Percentiles rank a stretch among this genome's conserved stretches.
Evolutionary conservation across 2,113 vertebrate genomes (phyloP).

Genomic region (Coptodon rendalli): DNA sequence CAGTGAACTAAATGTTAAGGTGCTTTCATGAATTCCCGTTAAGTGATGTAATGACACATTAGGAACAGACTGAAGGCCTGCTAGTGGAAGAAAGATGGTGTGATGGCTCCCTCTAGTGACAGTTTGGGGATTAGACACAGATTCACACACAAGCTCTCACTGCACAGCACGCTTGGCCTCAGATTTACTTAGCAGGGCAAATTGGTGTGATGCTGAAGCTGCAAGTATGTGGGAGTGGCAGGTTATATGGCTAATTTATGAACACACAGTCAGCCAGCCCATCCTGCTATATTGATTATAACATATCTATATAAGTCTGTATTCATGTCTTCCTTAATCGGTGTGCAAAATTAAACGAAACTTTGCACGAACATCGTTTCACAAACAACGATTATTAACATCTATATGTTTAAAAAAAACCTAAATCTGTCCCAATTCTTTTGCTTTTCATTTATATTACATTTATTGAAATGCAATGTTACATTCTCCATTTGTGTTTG

Average conservation of each 20-base stretch:
- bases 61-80: neutral
- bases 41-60: conserved; percentile 34
- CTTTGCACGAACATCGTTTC: neutral
- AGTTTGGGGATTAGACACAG: neutral
- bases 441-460: rapidly evolving
- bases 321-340: neutral
- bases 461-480: neutral
- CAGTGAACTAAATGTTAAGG: neutral
- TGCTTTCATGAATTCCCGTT: conserved; percentile 13
- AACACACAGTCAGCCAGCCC: neutral
- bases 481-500: neutral
- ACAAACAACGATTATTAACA: neutral
- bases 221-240: neutral
- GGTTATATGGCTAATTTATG: neutral
- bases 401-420: neutral
- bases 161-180: neutral
- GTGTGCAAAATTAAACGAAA: rapidly evolving
- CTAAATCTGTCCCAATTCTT: neutral
- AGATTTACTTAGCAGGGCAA: neutral
- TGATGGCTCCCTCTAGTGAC: conserved; percentile 42
- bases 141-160: neutral
- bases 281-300: neutral
- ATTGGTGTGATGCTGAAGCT: neutral
- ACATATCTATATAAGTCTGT: neutral
- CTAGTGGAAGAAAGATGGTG: neutral